Conservation (phyloP, 2,888 invertebrate genomes). For the Polymixis flavicincta region DNA sequence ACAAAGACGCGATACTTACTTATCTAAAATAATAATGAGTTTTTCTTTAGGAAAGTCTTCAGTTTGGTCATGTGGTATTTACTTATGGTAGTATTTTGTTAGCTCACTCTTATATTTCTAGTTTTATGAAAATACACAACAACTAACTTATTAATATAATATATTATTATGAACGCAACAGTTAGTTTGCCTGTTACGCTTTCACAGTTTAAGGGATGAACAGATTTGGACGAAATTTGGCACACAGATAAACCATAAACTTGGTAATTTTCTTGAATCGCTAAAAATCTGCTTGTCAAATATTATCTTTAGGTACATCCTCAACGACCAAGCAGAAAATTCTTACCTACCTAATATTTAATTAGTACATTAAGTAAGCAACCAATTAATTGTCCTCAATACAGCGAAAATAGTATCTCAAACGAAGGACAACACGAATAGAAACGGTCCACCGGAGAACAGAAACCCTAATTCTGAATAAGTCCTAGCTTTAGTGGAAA, state of each 20-base stretch:
- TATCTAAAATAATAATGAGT: conserved; percentile 27
- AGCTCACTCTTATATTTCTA: background rate
- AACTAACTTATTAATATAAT: too few species aligned
- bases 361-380: background rate
- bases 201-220: too few species aligned
- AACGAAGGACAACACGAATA: conserved; percentile 19
- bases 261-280: too few species aligned
- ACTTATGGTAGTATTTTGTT: background rate
- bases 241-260: too few species aligned
- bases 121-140: background rate
- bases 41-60: background rate
- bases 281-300: background rate
- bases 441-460: conserved; percentile 39
- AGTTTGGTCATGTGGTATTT: background rate
- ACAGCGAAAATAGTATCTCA: background rate
- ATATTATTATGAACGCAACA: too few species aligned
- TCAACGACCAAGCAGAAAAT: background rate
- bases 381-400: background rate
- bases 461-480: conserved; percentile 20
- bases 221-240: too few species aligned
- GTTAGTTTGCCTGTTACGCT: too few species aligned
- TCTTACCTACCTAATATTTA: background rate
- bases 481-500: conserved; percentile 36
- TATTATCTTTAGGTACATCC: background rate
- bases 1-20: conserved; percentile 42